Conservation (phyloP, 2,797 vertebrate species). For the Pangasius sanitwongsei region DNA sequence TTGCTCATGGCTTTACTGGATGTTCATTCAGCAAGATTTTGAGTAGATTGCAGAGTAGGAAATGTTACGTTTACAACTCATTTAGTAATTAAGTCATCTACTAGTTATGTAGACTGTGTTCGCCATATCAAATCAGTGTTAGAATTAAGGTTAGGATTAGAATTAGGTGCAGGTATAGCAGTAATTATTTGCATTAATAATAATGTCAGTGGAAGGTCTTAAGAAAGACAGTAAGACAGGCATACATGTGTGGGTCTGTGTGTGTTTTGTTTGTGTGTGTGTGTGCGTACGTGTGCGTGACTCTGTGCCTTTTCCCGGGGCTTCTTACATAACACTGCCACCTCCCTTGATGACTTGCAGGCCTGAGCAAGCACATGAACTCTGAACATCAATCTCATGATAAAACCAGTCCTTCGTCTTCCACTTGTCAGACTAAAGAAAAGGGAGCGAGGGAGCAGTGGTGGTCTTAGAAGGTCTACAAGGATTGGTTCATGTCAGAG, state of each 20-base stretch:
- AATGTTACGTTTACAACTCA: background rate
- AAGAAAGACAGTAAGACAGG: background rate
- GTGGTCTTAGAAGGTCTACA: background rate
- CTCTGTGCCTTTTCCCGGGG: constrained; percentile 2
- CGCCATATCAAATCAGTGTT: background rate
- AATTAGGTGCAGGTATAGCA: background rate
- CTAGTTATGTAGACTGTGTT: background rate
- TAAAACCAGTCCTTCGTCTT: constrained; percentile 43
- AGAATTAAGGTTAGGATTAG: too few species aligned
- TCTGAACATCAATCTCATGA: constrained; percentile 53
- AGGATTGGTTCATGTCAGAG: background rate
- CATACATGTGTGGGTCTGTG: background rate
- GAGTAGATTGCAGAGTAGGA: background rate
- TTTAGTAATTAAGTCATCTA: background rate
- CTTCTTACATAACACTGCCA: constrained; percentile 49
- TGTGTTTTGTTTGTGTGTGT: background rate
- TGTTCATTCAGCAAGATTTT: background rate
- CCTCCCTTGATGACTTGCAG: constrained; percentile 48
- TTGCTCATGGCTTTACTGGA: too few species aligned
- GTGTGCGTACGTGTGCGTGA: background rate
- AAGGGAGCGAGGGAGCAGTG: background rate
- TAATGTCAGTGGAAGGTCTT: background rate
- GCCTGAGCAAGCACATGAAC: constrained; percentile 37
- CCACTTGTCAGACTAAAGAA: constrained; percentile 28
- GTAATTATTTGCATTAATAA: background rate